Percentiles rank a stretch among this genome's conserved stretches.
Conservation (phyloP, 2,888 invertebrate genomes). For the Hirtodrosophila histrioides region DNA sequence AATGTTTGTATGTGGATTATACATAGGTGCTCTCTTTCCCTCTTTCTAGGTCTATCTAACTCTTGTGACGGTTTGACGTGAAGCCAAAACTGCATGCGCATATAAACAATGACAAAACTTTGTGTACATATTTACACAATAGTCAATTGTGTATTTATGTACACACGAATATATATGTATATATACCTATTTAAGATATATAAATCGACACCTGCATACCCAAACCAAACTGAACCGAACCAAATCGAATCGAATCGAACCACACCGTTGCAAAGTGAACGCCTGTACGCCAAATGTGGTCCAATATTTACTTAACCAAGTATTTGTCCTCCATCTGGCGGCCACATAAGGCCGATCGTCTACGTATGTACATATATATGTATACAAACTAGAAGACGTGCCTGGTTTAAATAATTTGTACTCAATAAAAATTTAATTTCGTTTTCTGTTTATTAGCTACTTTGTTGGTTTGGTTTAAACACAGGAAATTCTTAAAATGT, state of each 20-base stretch:
- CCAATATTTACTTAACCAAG: conserved; percentile 22
- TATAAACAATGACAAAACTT: conserved; percentile 5
- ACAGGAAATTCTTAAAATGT: no score
- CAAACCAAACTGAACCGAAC: background rate
- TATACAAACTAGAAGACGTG: conserved; percentile 40
- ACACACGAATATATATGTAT: conserved; percentile 4
- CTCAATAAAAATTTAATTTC: conserved; percentile 5
- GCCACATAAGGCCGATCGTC: conserved; percentile 24
- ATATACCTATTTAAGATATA: conserved; percentile 12
- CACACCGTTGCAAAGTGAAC: background rate
- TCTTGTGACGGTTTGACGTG: conserved; percentile 23
- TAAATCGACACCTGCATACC: conserved; percentile 48
- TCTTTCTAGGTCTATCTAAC: background rate
- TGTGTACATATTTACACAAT: background rate
- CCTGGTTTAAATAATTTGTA: conserved; percentile 20
- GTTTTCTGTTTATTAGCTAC: background rate
- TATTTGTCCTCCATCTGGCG: conserved; percentile 21
- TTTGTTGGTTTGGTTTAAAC: background rate
- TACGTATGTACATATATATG: background rate
- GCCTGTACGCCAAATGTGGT: conserved; percentile 23
- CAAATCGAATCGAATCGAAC: conserved; percentile 1
- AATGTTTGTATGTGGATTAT: conserved; percentile 34
- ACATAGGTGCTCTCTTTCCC: background rate
- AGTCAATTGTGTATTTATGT: conserved; percentile 10
- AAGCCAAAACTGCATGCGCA: conserved; percentile 21